Evolutionary conservation across 2,797 vertebrate species (phyloP).

Genomic region (Harpagifer antarcticus): DNA sequence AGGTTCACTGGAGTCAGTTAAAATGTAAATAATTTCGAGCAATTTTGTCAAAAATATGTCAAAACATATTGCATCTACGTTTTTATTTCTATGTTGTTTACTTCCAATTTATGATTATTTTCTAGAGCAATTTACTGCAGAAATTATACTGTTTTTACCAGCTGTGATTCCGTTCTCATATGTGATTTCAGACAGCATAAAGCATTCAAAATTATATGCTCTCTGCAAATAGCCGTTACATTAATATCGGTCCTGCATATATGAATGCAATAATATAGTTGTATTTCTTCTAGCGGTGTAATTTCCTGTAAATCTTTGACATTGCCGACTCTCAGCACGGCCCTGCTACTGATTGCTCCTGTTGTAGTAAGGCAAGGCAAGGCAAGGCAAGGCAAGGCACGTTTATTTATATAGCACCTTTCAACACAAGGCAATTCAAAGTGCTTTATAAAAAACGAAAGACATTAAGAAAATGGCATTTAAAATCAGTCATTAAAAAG

Average conservation of each 20-base stretch:
- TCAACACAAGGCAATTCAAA: too few relatives aligned
- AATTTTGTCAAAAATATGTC: background rate
- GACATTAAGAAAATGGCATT: too few relatives aligned
- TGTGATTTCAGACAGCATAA: slow-evolving; percentile 35
- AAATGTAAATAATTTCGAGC: too few relatives aligned
- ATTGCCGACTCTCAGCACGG: slow-evolving; percentile 8
- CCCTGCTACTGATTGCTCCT: slow-evolving; percentile 34
- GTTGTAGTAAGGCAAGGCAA: too few relatives aligned
- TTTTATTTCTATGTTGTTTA: slow-evolving; percentile 9
- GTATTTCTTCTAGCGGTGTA: slow-evolving; percentile 8
- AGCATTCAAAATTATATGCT: slow-evolving; percentile 33
- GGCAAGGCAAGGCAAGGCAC: too few relatives aligned
- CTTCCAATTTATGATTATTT: slow-evolving; percentile 30
- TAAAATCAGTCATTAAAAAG: too few relatives aligned
- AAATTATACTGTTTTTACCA: slow-evolving; percentile 22
- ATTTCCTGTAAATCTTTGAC: slow-evolving; percentile 32
- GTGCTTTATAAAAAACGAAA: too few relatives aligned
- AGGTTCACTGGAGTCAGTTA: too few relatives aligned
- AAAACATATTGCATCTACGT: background rate
- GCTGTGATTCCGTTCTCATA: slow-evolving; percentile 23
- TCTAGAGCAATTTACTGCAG: slow-evolving; percentile 14
- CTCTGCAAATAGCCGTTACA: background rate
- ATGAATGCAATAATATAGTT: slow-evolving; percentile 3
- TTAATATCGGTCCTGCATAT: background rate
- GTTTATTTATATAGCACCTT: too few relatives aligned